Conservation (phyloP, 2,113 vertebrate genomes). For the Channa maculata region DNA sequence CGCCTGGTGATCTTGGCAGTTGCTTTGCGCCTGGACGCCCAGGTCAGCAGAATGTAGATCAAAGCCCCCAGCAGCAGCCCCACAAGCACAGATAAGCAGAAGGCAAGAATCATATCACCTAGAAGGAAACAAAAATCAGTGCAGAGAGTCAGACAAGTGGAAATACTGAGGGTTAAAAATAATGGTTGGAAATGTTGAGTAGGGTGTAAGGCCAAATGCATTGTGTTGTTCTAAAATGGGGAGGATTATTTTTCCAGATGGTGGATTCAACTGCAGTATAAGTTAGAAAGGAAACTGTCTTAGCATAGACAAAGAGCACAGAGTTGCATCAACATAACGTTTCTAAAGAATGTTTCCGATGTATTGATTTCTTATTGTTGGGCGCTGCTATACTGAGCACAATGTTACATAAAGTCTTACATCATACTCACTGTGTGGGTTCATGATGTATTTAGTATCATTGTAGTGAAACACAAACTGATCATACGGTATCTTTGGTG, state of each 20-base stretch:
- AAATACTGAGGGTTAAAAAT: conserved; percentile 7
- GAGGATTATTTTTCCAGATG: conserved; percentile 31
- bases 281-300: conserved; percentile 8
- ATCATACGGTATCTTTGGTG: neutral
- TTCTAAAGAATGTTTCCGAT: neutral
- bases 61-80: conserved; percentile 91
- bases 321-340: neutral
- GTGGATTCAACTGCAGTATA: conserved; percentile 17
- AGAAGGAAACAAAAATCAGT: conserved; percentile 48
- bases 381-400: conserved; percentile 38
- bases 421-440: conserved; percentile 64
- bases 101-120: conserved; percentile 92
- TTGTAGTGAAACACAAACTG: conserved; percentile 17
- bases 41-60: conserved; percentile 89
- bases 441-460: conserved; percentile 21
- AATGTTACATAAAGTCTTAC: conserved; percentile 71
- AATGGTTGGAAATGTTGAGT: conserved; percentile 15
- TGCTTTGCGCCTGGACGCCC: conserved; percentile 89
- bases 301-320: neutral
- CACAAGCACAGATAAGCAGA: conserved; percentile 91
- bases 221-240: conserved; percentile 16
- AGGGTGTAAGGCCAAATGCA: conserved; percentile 8
- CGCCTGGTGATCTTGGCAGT: conserved; percentile 90
- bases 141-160: conserved; percentile 22
- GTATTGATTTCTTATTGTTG: conserved; percentile 65